Base-by-base conservation (phyloP, 2,797 vertebrate species). In the Coilia nasus region DNA sequence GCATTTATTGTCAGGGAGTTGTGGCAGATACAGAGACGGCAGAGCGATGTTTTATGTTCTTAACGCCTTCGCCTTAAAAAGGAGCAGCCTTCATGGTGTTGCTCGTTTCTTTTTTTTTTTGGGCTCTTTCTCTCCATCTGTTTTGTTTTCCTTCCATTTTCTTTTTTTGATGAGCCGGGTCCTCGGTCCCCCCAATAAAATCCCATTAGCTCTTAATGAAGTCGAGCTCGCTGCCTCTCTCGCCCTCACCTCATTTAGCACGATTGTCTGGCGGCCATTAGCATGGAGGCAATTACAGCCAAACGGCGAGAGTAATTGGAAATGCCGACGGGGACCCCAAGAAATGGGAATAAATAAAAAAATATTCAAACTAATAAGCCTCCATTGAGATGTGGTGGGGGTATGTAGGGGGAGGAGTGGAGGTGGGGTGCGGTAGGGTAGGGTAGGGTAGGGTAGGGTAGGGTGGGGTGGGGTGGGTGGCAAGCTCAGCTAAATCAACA, bases 141-240 rank as follows among this genome's bases (percentile, higher is more conserved):
- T 95, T 95, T 95, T 95, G 95, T 95, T 95, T 95, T 94, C 92
- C 91, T 93, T 87, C 84, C 78, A 83, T 88, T 89, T 94, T 93
- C 91, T 94, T 93, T 95, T 94, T 95, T 94, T 96, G 95, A 96
- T 95, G 95, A 96, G 95, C 93, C 93, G 93, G 94, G 94, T 95
- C 94, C 94, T 95, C 94, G 94, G 94, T 94, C 94, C 94, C 92
- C 94, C 95, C 94, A 95, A 95, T 95, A 96, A 96, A 96, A 96
- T 96, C 96, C 95, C 98, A 99, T 99, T 99, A 98, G 98, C 97
- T 97, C 97, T 98, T 99, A 99, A 99, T 99, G 98, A 99, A 99
- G 98, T 98, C 97, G 96, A 96, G 97, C 97, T 97, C 97, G 96
- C 97, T 98, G 98, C 97, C 98, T 97, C 98, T 96, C 96, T 96